Conservation (phyloP, 2,113 vertebrate genomes). For the Stegastes partitus region DNA sequence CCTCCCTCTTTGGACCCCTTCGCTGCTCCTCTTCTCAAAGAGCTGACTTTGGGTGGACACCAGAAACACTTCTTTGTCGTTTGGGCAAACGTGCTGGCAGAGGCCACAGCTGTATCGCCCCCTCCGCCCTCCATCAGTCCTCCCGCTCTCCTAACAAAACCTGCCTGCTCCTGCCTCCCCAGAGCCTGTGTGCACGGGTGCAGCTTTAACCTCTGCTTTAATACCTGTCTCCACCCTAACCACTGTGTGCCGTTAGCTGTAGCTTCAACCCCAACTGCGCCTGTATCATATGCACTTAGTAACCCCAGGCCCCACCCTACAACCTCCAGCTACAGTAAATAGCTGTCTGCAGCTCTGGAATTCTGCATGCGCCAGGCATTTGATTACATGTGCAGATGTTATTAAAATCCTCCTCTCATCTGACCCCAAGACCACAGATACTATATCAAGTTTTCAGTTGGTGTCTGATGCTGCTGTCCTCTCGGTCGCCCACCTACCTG, state of each 20-base stretch:
- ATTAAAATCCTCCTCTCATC: conserved; percentile 68
- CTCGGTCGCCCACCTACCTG: conserved; percentile 9
- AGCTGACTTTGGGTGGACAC: conserved; percentile 85
- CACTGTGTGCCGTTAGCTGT: conserved; percentile 16
- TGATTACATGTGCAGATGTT: conserved; percentile 82
- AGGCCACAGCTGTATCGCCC: conserved; percentile 71
- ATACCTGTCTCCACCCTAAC: conserved; percentile 60
- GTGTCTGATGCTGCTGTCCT: conserved; percentile 23
- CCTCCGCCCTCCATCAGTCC: conserved; percentile 40
- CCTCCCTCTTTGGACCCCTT: conserved; percentile 79
- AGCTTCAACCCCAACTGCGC: conserved; percentile 32
- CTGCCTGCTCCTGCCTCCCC: conserved; percentile 39
- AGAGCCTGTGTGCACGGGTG: conserved; percentile 21
- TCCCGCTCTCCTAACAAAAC: conserved; percentile 52
- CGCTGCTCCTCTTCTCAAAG: conserved; percentile 81
- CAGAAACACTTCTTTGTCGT: conserved; percentile 86
- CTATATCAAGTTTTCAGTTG: conserved; percentile 42
- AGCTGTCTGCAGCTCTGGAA: conserved; percentile 67
- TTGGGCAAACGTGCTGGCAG: conserved; percentile 82
- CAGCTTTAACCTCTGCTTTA: conserved; percentile 31
- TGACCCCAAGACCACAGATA: conserved; percentile 47
- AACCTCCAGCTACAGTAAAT: conserved; percentile 42
- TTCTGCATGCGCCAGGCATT: conserved; percentile 70
- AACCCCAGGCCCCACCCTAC: conserved; percentile 61
- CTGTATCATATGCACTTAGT: conserved; percentile 47